Conservation (phyloP, 2,113 vertebrate species). For the Gallinago jamesoni region DNA sequence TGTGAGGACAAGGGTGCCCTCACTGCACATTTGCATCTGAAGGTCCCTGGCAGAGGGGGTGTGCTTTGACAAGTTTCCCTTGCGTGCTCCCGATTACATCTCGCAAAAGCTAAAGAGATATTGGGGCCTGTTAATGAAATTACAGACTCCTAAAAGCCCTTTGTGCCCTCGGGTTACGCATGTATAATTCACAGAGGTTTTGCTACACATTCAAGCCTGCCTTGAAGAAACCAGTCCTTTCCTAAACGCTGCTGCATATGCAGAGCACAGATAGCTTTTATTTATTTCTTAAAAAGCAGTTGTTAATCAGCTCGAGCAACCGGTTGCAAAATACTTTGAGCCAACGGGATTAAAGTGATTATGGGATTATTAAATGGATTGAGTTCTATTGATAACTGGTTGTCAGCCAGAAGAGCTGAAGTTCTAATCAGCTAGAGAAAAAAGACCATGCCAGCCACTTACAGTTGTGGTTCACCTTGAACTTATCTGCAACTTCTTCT, state of each 20-base stretch:
- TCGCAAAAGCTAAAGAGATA: neutral
- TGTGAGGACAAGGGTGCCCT: neutral
- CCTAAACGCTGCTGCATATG: neutral
- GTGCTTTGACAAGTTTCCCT: neutral
- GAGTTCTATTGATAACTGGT: constrained; percentile 57
- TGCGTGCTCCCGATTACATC: neutral
- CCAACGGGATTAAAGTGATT: constrained; percentile 62
- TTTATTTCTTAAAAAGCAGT: constrained; percentile 43
- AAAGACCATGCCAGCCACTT: constrained; percentile 9
- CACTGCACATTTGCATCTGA: neutral
- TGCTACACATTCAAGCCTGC: neutral
- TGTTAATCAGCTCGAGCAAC: constrained; percentile 49
- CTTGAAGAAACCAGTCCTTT: neutral
- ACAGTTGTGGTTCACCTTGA: constrained; percentile 66
- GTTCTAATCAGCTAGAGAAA: constrained; percentile 44
- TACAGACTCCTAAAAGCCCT: neutral
- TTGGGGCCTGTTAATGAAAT: neutral
- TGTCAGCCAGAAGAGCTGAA: constrained; percentile 44
- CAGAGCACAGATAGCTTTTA: constrained; percentile 19
- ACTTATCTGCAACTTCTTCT: constrained; percentile 56
- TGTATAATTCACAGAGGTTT: neutral
- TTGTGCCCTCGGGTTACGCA: neutral
- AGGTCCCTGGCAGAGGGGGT: neutral
- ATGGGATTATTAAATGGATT: constrained; percentile 69
- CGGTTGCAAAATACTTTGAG: constrained; percentile 42